Conservation (phyloP, 1,140 invertebrate species). For the Hyphantria cunea region DNA sequence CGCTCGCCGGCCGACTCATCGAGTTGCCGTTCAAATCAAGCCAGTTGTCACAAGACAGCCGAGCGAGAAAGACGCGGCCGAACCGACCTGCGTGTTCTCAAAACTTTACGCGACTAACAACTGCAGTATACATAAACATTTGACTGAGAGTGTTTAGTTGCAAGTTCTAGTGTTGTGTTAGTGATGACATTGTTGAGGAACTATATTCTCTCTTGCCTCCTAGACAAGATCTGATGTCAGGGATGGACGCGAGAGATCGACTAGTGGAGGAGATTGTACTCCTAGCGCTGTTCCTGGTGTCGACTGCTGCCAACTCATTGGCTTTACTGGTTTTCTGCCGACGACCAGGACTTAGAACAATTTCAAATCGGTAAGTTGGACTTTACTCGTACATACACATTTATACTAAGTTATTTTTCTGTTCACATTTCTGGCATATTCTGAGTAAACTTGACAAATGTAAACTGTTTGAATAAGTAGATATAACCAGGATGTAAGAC, state of each 20-base stretch:
- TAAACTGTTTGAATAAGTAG: conserved; percentile 14
- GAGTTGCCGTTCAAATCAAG: conserved; percentile 16
- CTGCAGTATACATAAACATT: conserved; percentile 53
- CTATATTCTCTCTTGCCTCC: conserved; percentile 59
- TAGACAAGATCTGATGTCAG: conserved; percentile 75
- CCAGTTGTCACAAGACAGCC: conserved; percentile 75
- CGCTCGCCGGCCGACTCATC: conserved; percentile 34
- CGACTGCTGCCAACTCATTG: conserved; percentile 74
- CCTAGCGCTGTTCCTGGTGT: conserved; percentile 71
- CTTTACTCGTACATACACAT: not conserved
- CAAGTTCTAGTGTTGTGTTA: conserved; percentile 62
- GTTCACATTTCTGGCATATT: too few species aligned
- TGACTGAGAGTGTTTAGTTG: conserved; percentile 71
- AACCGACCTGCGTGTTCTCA: conserved; percentile 69
- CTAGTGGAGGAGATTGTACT: conserved; percentile 71
- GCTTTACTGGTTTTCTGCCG: conserved; percentile 75
- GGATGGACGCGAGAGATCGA: conserved; percentile 71
- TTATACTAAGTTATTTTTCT: too few species aligned
- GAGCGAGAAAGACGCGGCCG: conserved; percentile 72
- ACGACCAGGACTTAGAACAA: conserved; percentile 76
- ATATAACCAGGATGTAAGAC: conserved; percentile 2
- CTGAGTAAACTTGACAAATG: not conserved
- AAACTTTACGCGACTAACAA: conserved; percentile 73
- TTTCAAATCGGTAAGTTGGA: conserved; percentile 77
- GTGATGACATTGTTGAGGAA: conserved; percentile 76